These are phyloP conservation scores for Sciurus niger DNA, from an alignment of 2,113 vertebrate genomes.

Conservation along the genomic window DNA sequence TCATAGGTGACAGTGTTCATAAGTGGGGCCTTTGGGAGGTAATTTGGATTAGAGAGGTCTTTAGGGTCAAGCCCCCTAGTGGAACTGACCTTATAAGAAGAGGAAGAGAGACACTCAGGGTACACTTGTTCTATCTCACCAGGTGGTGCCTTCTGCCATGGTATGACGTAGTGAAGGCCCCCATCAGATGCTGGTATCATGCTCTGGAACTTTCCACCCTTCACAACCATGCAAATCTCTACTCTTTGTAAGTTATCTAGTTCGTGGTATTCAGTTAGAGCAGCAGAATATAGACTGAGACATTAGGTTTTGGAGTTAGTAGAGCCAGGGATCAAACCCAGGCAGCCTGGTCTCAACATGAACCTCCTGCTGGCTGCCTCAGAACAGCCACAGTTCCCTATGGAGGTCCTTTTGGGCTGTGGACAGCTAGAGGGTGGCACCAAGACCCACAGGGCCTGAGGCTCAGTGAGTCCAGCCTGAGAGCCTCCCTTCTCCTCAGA, in stretches of 20 bases:
- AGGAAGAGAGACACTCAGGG: too few relatives aligned
- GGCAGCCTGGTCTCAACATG: background rate
- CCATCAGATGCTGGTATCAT: too few relatives aligned
- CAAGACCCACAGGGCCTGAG: background rate
- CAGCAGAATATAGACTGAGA: background rate
- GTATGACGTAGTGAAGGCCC: too few relatives aligned
- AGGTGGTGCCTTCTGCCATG: too few relatives aligned
- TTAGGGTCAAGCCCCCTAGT: too few relatives aligned
- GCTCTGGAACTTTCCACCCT: background rate
- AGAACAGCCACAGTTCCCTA: background rate
- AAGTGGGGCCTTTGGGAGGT: too few relatives aligned
- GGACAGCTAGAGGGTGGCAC: accelerated
- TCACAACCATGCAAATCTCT: background rate
- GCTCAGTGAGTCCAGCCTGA: background rate
- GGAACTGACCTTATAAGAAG: too few relatives aligned
- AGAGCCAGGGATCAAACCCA: background rate
- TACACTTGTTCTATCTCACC: too few relatives aligned
- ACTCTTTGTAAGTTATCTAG: background rate
- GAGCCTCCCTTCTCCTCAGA: background rate
- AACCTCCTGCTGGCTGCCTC: background rate
- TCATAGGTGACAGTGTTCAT: too few relatives aligned
- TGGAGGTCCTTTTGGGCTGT: accelerated
- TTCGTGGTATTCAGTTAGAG: background rate
- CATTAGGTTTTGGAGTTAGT: background rate
- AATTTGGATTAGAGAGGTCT: too few relatives aligned